Conservation (phyloP, 2,113 vertebrate genomes). For the Corythornis vintsioides region DNA sequence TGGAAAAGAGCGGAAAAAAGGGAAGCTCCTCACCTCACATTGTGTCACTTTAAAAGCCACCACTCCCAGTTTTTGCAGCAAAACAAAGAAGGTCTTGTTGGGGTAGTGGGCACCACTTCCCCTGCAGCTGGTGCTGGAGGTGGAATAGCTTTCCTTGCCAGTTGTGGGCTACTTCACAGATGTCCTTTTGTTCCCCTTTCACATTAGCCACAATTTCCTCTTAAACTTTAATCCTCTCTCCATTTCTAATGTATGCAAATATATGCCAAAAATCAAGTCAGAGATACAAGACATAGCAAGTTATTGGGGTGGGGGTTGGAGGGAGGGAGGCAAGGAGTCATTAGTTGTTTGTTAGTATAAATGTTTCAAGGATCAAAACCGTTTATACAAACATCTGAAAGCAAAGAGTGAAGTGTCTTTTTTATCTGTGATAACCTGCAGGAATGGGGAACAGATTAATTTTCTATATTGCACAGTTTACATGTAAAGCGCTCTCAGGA, state of each 20-base stretch:
- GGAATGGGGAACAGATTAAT: background rate
- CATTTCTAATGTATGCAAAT: slow-evolving; percentile 72
- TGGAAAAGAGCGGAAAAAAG: slow-evolving; percentile 29
- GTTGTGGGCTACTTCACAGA: slow-evolving; percentile 76
- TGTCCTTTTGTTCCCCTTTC: slow-evolving; percentile 78
- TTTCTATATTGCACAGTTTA: background rate
- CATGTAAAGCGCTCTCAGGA: background rate
- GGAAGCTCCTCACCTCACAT: slow-evolving; percentile 51
- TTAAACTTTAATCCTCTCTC: slow-evolving; percentile 72
- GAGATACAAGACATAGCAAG: slow-evolving; percentile 56
- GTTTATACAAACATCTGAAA: slow-evolving; percentile 49
- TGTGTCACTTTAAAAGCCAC: slow-evolving; percentile 60
- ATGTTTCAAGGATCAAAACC: slow-evolving; percentile 31
- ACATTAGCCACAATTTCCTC: slow-evolving; percentile 76
- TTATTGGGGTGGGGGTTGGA: slow-evolving; percentile 1
- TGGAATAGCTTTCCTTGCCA: slow-evolving; percentile 76
- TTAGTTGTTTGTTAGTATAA: slow-evolving; percentile 44
- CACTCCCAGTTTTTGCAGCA: slow-evolving; percentile 58
- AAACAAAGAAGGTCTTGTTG: slow-evolving; percentile 74
- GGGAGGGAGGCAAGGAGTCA: slow-evolving; percentile 1
- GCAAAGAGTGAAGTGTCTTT: background rate
- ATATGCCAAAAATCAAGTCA: slow-evolving; percentile 68
- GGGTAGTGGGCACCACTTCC: slow-evolving; percentile 70
- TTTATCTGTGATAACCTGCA: background rate
- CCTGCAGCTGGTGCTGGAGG: slow-evolving; percentile 77